Conservation (phyloP, 2,797 vertebrate genomes). For the Phrynocephalus vlangalii region DNA sequence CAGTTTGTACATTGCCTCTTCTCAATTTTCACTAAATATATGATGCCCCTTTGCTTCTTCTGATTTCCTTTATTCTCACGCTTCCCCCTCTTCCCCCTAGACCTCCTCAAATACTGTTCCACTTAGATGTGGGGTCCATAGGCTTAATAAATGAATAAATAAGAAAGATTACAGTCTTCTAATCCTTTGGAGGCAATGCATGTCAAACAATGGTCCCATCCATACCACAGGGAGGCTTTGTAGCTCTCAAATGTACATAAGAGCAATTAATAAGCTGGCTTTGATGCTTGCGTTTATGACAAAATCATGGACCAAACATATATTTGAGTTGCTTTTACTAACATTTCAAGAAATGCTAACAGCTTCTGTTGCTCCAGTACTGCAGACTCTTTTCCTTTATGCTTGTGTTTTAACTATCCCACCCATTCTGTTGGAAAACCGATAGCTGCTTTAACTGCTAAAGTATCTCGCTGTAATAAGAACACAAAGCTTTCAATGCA, state of each 20-base stretch:
- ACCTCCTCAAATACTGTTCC: too few species aligned
- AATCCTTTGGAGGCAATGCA: neutral
- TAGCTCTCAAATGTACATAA: neutral
- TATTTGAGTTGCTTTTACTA: conserved; percentile 11
- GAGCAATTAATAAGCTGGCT: neutral
- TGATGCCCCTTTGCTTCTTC: neutral
- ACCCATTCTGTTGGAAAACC: neutral
- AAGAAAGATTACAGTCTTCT: neutral
- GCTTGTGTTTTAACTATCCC: conserved; percentile 3
- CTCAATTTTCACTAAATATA: neutral
- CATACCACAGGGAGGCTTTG: neutral
- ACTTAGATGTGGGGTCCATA: too few species aligned
- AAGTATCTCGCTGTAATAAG: neutral
- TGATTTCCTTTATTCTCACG: neutral
- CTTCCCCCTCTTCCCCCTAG: neutral
- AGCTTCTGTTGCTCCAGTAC: neutral
- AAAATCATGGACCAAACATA: neutral
- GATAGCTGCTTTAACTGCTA: conserved; percentile 5
- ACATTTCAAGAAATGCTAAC: neutral
- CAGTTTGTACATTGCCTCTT: neutral
- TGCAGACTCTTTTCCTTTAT: neutral
- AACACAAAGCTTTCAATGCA: conserved; percentile 6
- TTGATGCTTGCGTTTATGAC: neutral
- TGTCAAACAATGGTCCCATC: neutral
- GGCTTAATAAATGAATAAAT: neutral